Base-by-base conservation (phyloP, 2,888 invertebrate genomes). In the Ariolimax columbianus region DNA sequence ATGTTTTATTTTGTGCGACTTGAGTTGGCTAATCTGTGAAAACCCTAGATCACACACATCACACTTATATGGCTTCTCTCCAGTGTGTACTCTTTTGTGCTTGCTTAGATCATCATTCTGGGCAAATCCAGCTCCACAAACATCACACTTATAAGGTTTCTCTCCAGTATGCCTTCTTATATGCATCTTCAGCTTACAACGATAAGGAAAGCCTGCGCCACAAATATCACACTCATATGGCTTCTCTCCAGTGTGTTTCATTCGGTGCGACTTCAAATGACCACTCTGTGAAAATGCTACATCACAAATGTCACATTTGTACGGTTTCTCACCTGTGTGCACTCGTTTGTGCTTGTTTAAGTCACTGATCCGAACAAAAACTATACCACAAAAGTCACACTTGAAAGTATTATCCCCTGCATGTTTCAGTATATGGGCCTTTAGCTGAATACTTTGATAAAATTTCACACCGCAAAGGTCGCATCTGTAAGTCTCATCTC, bases 61-160 rank as follows among this genome's bases (percentile, higher is more conserved):
- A 72, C 82, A 82, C n/a, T 73, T 55, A n/a, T 59, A 82, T 11
- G 82, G 82, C 59, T 72, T 82, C 43, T 82, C 63, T 36, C 82
- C 82, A 38, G 82, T 82, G 40, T 82, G 82, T 11, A 51, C 51
- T 33, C 82, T 70, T 26, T 43, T 72, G 73, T 82, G 82, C 38
- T 38, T 73, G 26, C 33, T 72, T 36, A 82, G n/a, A 33, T 73
- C 55, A 51, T 36, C 33, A 36, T 72, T 82, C 59, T 55, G 36
- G 38, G 59, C 72, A 72, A 72, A 82, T 4, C 82, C 43, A 11
- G n/a, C 43, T 1, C 72, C 82, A 36, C 82, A 82, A 23, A 82
- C 82, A 36, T 55, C 66, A 72, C 82, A 82, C 55, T 73, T 82
- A 51, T 82, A 72, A 11, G 82, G 82, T 66, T 73, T 82, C 40